A percentile compares a stretch with the other conserved stretches of the same genome.
phyloP scores from a whole-genome alignment of 2,113 vertebrate species.

The Dendropsophus ebraccatus region DNA sequence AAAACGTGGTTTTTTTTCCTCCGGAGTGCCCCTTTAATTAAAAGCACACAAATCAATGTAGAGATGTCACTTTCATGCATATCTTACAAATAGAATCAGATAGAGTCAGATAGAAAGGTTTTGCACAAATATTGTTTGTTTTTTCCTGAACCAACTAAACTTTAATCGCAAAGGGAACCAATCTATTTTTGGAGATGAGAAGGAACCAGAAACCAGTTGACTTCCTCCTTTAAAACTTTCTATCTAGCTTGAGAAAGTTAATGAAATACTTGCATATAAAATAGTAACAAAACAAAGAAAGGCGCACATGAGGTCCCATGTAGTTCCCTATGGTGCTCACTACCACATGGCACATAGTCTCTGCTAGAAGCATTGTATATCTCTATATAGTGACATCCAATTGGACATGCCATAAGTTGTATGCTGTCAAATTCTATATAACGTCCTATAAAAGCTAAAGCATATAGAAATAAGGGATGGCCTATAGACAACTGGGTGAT shows the following conservation, averaged over 20 bases:
- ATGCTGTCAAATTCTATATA: too few species aligned
- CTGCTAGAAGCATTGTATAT: too few species aligned
- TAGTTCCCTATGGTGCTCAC: too few species aligned
- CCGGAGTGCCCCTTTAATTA: too few species aligned
- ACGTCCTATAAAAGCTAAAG: too few species aligned
- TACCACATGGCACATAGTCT: too few species aligned
- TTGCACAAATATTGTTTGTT: background rate
- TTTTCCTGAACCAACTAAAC: background rate
- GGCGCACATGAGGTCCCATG: background rate
- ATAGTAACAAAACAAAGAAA: background rate
- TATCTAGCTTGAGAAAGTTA: background rate
- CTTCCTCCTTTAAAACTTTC: slow-evolving; percentile 1
- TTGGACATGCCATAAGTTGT: too few species aligned
- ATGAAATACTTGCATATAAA: background rate
- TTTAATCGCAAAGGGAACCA: background rate
- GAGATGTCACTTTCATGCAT: background rate
- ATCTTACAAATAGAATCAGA: background rate
- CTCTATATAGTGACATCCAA: too few species aligned
- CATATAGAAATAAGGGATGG: too few species aligned
- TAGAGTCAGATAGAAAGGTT: too few species aligned
- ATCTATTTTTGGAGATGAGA: background rate
- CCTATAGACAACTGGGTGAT: too few species aligned
- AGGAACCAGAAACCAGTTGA: background rate
- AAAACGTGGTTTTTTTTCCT: too few species aligned
- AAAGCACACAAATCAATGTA: background rate